Evolutionary conservation across 2,113 vertebrate species (phyloP).

Genomic region (Rhinolophus sinicus): DNA sequence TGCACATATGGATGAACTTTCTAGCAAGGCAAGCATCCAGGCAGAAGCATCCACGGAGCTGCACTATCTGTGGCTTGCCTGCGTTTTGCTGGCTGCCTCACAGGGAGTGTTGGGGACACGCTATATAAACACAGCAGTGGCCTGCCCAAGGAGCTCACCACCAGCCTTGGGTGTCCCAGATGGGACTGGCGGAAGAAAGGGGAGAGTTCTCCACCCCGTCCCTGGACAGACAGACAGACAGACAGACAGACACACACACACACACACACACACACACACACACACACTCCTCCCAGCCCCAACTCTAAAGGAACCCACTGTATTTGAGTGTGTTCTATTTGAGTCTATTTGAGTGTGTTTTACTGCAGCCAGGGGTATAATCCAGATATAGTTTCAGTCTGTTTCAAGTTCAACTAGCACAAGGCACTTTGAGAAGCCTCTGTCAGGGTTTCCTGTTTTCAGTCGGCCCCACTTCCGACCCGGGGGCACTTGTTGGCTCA

Average conservation of each 20-base stretch:
- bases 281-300: background rate
- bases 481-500: background rate
- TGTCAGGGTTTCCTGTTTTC: constrained; percentile 52
- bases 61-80: background rate
- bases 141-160: background rate
- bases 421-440: background rate
- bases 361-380: accelerated
- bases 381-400: background rate
- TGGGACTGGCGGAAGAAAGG: background rate
- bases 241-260: background rate
- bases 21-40: background rate
- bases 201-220: too few relatives aligned
- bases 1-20: background rate
- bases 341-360: background rate
- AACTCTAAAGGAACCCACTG: background rate
- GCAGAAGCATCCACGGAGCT: background rate
- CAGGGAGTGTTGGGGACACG: background rate
- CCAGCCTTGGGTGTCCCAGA: background rate
- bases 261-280: background rate
- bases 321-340: accelerated
- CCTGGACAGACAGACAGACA: background rate
- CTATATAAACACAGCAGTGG: background rate
- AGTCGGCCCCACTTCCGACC: constrained; percentile 12
- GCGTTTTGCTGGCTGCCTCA: background rate
- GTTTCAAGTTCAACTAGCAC: background rate